Evolutionary conservation across 2,113 vertebrate genomes (phyloP).

Genomic region (Conger conger): DNA sequence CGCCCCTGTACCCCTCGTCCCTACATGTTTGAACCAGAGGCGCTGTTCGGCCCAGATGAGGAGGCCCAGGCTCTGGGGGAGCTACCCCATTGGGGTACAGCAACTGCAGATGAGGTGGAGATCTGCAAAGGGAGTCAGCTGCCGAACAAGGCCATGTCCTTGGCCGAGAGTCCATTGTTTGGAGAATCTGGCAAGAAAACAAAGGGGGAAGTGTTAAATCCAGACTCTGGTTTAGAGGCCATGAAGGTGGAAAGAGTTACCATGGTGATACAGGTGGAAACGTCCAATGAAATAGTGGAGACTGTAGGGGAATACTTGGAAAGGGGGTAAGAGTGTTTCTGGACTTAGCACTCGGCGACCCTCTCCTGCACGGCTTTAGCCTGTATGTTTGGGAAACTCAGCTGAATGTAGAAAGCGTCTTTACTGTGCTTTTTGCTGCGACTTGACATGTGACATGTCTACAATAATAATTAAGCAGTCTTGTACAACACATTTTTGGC

Average conservation of each 20-base stretch:
- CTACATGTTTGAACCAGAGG: neutral
- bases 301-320: constrained; percentile 19
- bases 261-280: neutral
- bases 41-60: neutral
- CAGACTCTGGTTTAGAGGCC: neutral
- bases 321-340: constrained; percentile 30
- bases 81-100: neutral
- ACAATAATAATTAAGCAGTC: neutral
- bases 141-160: neutral
- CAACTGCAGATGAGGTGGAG: constrained; percentile 24
- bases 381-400: neutral
- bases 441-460: neutral
- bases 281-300: neutral
- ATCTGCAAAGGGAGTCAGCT: neutral
- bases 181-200: constrained; percentile 9
- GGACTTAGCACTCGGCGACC: neutral
- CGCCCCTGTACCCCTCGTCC: constrained; percentile 2
- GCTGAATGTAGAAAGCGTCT: neutral
- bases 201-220: neutral
- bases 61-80: constrained; percentile 19
- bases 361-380: neutral
- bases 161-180: neutral
- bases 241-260: neutral
- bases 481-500: neutral
- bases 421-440: neutral